A percentile compares a stretch with the other conserved stretches of the same genome.
Evolutionary conservation across 2,888 invertebrate genomes (phyloP).

Genomic region (Hydrotaea cyrtoneurina): DNA sequence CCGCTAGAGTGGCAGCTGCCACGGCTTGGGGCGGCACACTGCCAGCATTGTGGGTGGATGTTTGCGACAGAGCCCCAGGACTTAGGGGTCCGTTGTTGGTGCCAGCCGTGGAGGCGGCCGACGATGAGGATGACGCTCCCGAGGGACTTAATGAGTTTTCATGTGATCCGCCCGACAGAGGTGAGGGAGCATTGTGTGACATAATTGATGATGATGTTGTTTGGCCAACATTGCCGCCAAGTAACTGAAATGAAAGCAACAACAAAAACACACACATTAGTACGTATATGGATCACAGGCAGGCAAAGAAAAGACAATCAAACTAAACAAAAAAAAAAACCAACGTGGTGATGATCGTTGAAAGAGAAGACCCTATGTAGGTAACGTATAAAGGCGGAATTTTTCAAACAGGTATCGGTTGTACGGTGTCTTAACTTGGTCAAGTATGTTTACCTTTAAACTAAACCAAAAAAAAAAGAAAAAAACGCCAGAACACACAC

Average conservation of each 20-base stretch:
- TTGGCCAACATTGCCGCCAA: constrained; percentile 76
- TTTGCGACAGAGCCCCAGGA: constrained; percentile 81
- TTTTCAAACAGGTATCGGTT: constrained; percentile 72
- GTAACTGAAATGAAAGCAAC: constrained; percentile 70
- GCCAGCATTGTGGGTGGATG: constrained; percentile 78
- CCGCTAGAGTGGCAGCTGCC: constrained; percentile 43
- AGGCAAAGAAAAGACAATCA: constrained; percentile 34
- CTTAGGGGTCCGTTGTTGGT: constrained; percentile 76
- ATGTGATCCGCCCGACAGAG: constrained; percentile 89
- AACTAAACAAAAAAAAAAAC: constrained; percentile 31
- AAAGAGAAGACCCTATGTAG: neutral
- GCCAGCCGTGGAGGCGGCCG: constrained; percentile 79
- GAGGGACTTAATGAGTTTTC: constrained; percentile 87
- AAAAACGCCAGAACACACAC: neutral
- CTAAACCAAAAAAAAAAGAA: neutral
- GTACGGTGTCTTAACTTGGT: constrained; percentile 48
- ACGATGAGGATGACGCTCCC: constrained; percentile 81
- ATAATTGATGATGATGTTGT: constrained; percentile 84
- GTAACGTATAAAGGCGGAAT: constrained; percentile 63
- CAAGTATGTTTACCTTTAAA: constrained; percentile 53
- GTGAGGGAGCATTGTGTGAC: constrained; percentile 84
- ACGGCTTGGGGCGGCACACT: constrained; percentile 37
- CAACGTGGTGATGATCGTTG: neutral
- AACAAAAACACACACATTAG: constrained; percentile 34
- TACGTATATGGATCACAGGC: constrained; percentile 48